Conservation (phyloP, 2,113 vertebrate species). For the Hydrolagus affinis region DNA sequence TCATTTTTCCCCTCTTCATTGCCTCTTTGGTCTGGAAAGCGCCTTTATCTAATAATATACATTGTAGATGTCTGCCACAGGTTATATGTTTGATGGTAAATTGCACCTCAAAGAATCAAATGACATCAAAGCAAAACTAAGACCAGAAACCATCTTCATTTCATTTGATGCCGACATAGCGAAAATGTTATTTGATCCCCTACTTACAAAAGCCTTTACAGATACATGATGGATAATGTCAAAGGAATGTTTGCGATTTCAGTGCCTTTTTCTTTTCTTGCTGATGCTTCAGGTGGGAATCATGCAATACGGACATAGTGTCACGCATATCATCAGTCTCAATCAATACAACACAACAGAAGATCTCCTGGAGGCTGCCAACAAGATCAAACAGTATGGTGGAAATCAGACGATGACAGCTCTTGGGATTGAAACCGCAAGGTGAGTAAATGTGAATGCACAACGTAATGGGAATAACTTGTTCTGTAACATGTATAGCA, state of each 20-base stretch:
- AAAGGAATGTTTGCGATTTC: neutral
- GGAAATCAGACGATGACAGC: slow-evolving; percentile 84
- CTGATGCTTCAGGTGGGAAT: slow-evolving; percentile 75
- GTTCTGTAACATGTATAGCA: neutral
- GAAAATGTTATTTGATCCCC: neutral
- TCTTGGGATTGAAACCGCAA: slow-evolving; percentile 79
- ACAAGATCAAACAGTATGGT: slow-evolving; percentile 60
- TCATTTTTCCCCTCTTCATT: no score
- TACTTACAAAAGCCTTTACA: neutral
- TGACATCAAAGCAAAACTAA: no score
- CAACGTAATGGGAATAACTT: neutral
- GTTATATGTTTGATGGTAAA: no score
- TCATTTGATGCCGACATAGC: neutral
- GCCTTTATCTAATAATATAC: no score
- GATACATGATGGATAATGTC: neutral
- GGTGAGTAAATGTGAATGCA: slow-evolving; percentile 52
- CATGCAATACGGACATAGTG: slow-evolving; percentile 80
- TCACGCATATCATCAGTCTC: slow-evolving; percentile 81
- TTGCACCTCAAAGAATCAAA: neutral
- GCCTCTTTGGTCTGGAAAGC: no score
- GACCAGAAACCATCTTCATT: neutral
- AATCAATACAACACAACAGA: slow-evolving; percentile 70
- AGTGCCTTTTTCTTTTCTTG: slow-evolving; percentile 16
- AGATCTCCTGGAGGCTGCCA: slow-evolving; percentile 59
- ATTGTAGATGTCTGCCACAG: no score